phyloP scores from a whole-genome alignment of 2,797 vertebrate genomes.

The Chromis chromis region DNA sequence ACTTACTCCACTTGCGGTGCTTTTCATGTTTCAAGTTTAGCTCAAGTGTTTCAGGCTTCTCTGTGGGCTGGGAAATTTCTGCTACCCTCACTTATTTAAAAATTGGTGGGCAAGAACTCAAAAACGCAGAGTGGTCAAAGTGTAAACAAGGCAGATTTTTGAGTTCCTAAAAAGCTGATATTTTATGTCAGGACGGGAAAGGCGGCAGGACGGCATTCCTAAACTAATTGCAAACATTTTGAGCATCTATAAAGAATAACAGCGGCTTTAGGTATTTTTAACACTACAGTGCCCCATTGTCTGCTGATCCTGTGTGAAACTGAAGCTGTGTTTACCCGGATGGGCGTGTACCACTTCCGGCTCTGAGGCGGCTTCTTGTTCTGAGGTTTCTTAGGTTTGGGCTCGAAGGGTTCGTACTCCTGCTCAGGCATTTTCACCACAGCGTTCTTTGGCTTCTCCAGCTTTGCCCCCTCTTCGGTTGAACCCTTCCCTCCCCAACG shows the following conservation, averaged over 20 bases:
- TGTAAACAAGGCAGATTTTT: constrained; percentile 39
- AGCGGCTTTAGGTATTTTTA: background rate
- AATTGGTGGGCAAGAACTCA: constrained; percentile 7
- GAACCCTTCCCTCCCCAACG: constrained; percentile 95
- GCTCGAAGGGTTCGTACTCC: constrained; percentile 92
- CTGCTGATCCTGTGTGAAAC: constrained; percentile 19
- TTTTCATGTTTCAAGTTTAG: constrained; percentile 40
- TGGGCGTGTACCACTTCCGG: constrained; percentile 93
- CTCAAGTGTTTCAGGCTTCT: constrained; percentile 12
- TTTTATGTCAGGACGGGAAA: constrained; percentile 15
- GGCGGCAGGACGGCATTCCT: constrained; percentile 1
- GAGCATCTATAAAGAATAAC: background rate
- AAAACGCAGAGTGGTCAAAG: constrained; percentile 40
- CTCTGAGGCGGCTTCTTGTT: constrained; percentile 82
- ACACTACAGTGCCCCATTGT: constrained; percentile 12
- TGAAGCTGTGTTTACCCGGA: constrained; percentile 81
- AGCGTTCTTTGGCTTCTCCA: constrained; percentile 94
- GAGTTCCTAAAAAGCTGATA: constrained; percentile 39
- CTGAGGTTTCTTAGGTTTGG: constrained; percentile 88
- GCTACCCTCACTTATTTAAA: constrained; percentile 49
- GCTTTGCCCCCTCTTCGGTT: constrained; percentile 93
- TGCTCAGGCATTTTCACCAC: constrained; percentile 94
- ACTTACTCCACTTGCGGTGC: constrained; percentile 18
- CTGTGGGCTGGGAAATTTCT: constrained; percentile 26
- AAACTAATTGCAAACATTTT: background rate